Base-by-base conservation (phyloP, 2,888 invertebrate species). In the Silvanus unidentatus region DNA sequence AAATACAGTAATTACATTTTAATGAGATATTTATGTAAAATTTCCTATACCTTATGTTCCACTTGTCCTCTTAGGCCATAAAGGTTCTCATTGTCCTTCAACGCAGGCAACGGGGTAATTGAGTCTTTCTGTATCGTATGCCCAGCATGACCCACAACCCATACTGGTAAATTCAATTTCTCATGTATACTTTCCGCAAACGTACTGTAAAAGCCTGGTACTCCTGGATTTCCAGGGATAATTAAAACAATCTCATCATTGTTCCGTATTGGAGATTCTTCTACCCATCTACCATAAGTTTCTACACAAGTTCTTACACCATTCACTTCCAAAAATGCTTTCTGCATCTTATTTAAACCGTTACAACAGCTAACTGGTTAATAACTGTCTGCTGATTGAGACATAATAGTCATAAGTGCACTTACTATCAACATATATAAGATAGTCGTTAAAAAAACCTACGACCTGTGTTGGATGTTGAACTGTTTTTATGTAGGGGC, bases 141-240 rank as follows among this genome's bases (percentile, higher is more conserved):
- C 16, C 95, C 95, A 54, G 84, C 81, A 66, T 89, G 87, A 39
- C 84, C 88, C 46, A 95, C 72, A 28, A 86, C 77, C 85, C 92
- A 92, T 2, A 94, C 80, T 5, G 93, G 86, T 45, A 67, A 62
- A 1, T 73, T 74, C 27, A 86, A 72, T 43, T 74, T 75, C 49
- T 76, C 70, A 65, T 88, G 76, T 4, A 95, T 58, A 22, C 76
- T 73, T 48, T 60, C 53, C 52, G 85, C 77, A 68, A 94, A 95
- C 57, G 80, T 77, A 28, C 77, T 77, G 62, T 95, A 95, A 69
- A 86, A 94, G 46, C 82, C 82, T 0, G 86, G 79, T 15, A 92
- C 65, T 1, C 95, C 95, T 6, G 95, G 95, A 75, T 95, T 95
- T 22, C 95, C 93, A 16, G 90, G 82, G 51, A 93, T 80, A 50